Evolutionary conservation across 2,113 vertebrate genomes (phyloP).

Genomic region (human): GRCh38 chr12:22723001-22723500

Average conservation of each 20-base stretch:
- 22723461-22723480: conserved; percentile 71
- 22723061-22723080: conserved; percentile 44
- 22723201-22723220: conserved; percentile 65
- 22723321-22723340: conserved; percentile 58
- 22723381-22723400: conserved; percentile 57
- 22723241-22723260: conserved; percentile 54
- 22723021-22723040: conserved; percentile 65
- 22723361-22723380: conserved; percentile 70
- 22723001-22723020: conserved; percentile 74
- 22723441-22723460: conserved; percentile 72
- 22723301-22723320: conserved; percentile 68
- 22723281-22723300: conserved; percentile 51
- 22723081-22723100: conserved; percentile 61
- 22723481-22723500: conserved; percentile 72
- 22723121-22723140: conserved; percentile 51
- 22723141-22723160: conserved; percentile 53
- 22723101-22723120: conserved; percentile 61
- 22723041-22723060: conserved; percentile 67
- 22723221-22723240: conserved; percentile 66
- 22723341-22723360: conserved; percentile 66
- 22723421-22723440: conserved; percentile 71
- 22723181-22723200: neutral
- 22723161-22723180: neutral
- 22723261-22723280: conserved; percentile 42
- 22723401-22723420: conserved; percentile 71